Base-by-base conservation (phyloP, 2,888 invertebrate genomes). In the Crossocerus cetratus region DNA sequence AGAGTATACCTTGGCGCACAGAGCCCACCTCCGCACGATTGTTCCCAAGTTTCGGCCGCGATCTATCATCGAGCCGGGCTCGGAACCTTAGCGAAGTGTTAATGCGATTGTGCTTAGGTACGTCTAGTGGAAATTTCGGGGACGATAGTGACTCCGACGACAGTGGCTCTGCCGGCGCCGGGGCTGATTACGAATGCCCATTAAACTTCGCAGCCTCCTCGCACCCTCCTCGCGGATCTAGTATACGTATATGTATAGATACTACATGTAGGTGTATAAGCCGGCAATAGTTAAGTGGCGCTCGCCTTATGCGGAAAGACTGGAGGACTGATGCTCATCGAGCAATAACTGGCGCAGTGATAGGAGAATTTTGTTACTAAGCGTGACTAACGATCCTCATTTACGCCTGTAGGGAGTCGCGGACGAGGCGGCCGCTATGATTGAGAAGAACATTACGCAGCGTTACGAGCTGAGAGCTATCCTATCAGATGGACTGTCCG, bases 1-100 rank as follows among this genome's bases (percentile, higher is more conserved):
- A 43, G 61, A 21, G 68, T 44, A n/a, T n/a, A 69, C 63, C 68
- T 61, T 69, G 64, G 63, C 59, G 53, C 22, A 61, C 66, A 61
- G 57, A 69, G 62, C 54, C 49, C 21, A 43, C 45, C 61, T n/a
- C 14, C 13, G 13, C 32, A 43, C 49, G 49, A 63, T 42, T 42
- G 49, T 62, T 64, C 8, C 23, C 32, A 44, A 54, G 54, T 72
- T 72, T 72, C 64, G 32, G 32, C 20, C 20, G 64, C 64, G 59
- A 68, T 62, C 22, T 58, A 43, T 62, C 54, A 21, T 44, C 16
- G 32, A 32, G 45, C 32, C 42, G 22, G 20, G 49, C 14, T 45
- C 22, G 13, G 42, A 58, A n/a, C n/a, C 44, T 56, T 23, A 4
- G 11, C 64, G 42, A 43, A 21, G 23, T 2, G 45, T 64, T 22